phyloP scores from a whole-genome alignment of 1,140 invertebrate genomes.

The Myzus persicae region DNA sequence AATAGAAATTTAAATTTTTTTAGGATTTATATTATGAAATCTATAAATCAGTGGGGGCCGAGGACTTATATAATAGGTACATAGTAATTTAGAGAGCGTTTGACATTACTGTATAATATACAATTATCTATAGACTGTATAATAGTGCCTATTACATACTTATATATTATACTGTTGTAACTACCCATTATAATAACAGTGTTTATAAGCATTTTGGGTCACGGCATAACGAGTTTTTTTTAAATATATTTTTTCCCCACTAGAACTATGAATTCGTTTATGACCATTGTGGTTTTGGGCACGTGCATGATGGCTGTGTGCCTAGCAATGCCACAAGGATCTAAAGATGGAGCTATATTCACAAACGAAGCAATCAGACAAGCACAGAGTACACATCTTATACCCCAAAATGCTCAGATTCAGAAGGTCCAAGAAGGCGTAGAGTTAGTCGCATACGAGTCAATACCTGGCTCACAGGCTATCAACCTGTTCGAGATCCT shows the following conservation, averaged over 20 bases:
- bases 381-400: slow-evolving; percentile 81
- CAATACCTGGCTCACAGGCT: slow-evolving; percentile 81
- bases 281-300: slow-evolving; percentile 34
- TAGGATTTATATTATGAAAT: not conserved
- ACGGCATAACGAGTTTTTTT: not conserved
- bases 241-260: not conserved
- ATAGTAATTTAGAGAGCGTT: not conserved
- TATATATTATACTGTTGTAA: not conserved
- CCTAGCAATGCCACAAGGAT: slow-evolving; percentile 69
- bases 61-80: not conserved
- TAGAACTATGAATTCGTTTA: slow-evolving; percentile 38
- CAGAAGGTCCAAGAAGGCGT: slow-evolving; percentile 86
- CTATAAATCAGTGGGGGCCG: not conserved
- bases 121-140: not conserved
- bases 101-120: not conserved
- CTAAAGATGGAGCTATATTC: slow-evolving; percentile 78
- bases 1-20: not conserved
- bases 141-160: not conserved
- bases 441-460: slow-evolving; percentile 81
- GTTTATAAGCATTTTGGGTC: not conserved
- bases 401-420: slow-evolving; percentile 84
- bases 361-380: slow-evolving; percentile 86
- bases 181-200: not conserved
- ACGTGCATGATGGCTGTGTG: slow-evolving; percentile 43
- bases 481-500: slow-evolving; percentile 83